Base-by-base conservation (phyloP, 1,140 invertebrate genomes). In the Cylas formicarius region DNA sequence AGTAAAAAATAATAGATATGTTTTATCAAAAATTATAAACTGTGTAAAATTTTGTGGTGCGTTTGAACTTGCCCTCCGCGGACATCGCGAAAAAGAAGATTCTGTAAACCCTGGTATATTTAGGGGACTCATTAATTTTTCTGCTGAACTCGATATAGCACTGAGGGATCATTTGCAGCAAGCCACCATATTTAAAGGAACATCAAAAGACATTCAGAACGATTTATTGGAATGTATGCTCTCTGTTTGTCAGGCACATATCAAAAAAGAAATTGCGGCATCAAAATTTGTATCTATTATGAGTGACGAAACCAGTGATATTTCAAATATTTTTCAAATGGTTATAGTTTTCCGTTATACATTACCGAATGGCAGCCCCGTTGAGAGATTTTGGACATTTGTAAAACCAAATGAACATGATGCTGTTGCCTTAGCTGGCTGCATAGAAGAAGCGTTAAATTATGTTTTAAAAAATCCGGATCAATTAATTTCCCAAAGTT, bases 221-320 rank as follows among this genome's bases (percentile, higher is more conserved):
- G 61, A 45, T 58, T 59, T 55, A 57, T 50, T 63, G 68, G 58
- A 66, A 67, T 59, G 67, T 58, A 67, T 70, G 48, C 39, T 57
- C 24, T 42, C 31, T n/a, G 55, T 60, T 14, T 59, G 53, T 51
- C 44, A 55, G 16, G 35, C 50, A 33, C 33, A 58, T 44, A 55
- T 63, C 22, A 36, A 48, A 32, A 54, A 38, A 41, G 46, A 44
- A 44, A 49, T 44, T 31, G 34, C 26, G 18, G 32, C 27, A 18
- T 24, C 48, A 49, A 31, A 52, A 40, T 62, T 58, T 36, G 34
- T 64, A 26, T 55, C 58, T 31, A 38, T 64, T 46, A 55, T 58
- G 24, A 50, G 40, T 39, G 57, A 60, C 45, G 60, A 63, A 52
- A 53, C 50, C 33, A 64, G 48, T 37, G 61, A 63, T 46, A 44